phyloP scores from a whole-genome alignment of 2,113 vertebrate species.

The Okapia johnstoni region DNA sequence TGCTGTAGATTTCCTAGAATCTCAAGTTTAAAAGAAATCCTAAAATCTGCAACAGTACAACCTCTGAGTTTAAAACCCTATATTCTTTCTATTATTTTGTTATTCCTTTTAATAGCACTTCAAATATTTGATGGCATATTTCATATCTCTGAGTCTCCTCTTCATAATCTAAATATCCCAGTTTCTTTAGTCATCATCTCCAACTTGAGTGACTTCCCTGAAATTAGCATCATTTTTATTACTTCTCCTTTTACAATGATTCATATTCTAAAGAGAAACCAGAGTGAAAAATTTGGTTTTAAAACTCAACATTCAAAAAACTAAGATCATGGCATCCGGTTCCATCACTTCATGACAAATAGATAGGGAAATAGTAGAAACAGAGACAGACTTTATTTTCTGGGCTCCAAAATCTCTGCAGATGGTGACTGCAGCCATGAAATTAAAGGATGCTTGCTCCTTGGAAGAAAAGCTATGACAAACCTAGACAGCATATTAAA shows the following conservation, averaged over 20 bases:
- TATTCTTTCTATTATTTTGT: not conserved
- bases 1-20: not conserved
- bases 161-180: slow-evolving; percentile 5
- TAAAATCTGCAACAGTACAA: not conserved
- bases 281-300: not conserved
- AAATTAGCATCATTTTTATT: slow-evolving; percentile 20
- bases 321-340: not conserved
- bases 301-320: not conserved
- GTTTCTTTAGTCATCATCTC: not conserved
- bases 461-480: not conserved
- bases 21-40: slow-evolving; percentile 13
- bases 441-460: not conserved
- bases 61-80: not conserved
- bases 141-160: not conserved
- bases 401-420: not conserved
- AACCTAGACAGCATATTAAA: not conserved
- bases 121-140: not conserved
- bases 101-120: not conserved
- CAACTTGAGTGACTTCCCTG: slow-evolving; percentile 29
- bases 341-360: not conserved
- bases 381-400: not conserved
- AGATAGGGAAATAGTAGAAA: not conserved
- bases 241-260: not conserved
- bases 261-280: not conserved
- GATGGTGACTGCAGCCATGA: not conserved